Evolutionary conservation across 2,113 vertebrate genomes (phyloP).

Genomic region (Zosterops borbonicus): DNA sequence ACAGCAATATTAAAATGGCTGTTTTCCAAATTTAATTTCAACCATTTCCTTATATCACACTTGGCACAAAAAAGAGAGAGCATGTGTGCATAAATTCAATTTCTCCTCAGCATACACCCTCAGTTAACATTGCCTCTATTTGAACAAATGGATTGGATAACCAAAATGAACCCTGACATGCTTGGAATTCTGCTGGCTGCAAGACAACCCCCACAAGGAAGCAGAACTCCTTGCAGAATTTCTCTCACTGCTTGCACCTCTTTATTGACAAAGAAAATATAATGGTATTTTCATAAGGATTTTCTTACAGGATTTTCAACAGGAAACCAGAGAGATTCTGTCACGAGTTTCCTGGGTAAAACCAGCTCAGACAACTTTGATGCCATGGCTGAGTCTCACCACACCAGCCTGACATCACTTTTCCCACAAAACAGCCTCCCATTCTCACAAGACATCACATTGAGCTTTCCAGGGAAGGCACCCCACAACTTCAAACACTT

Average conservation of each 20-base stretch:
- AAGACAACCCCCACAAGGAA: not conserved
- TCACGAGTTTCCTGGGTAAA: not conserved
- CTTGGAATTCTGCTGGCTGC: not conserved
- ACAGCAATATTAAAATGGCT: conserved; percentile 1
- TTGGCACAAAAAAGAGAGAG: not conserved
- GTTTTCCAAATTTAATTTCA: conserved; percentile 1
- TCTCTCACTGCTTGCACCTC: not conserved
- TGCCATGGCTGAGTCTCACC: not conserved
- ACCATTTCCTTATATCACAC: not conserved
- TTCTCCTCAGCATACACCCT: not conserved
- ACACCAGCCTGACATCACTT: not conserved
- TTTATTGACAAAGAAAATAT: not conserved
- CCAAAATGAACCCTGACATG: not conserved
- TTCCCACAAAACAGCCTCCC: not conserved
- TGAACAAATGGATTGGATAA: not conserved
- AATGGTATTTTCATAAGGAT: not conserved
- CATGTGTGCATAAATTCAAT: not conserved
- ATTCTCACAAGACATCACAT: rapidly evolving
- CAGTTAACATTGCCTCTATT: not conserved
- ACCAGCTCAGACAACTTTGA: not conserved
- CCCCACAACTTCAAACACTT: not conserved
- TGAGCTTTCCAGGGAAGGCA: not conserved
- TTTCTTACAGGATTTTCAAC: not conserved
- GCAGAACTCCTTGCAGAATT: not conserved
- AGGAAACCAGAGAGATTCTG: not conserved